These are phyloP conservation scores for Drosophila tripunctata DNA, from an alignment of 2,888 invertebrate genomes.

Conservation along the genomic window DNA sequence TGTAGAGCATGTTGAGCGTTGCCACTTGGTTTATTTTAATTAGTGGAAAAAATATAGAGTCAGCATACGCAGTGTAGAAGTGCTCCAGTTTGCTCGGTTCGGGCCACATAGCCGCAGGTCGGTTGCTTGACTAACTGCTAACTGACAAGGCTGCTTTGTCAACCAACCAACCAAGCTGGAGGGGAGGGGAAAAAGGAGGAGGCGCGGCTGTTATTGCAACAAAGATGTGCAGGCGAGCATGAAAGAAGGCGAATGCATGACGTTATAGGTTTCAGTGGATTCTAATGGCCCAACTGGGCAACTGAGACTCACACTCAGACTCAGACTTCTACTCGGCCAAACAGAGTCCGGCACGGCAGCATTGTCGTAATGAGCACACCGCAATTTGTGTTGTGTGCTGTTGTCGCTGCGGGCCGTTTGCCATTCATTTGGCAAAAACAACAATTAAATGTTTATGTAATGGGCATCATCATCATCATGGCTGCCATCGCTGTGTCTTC, in stretches of 20 bases:
- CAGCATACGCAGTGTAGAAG: conserved; percentile 68
- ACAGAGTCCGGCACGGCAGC: conserved; percentile 17
- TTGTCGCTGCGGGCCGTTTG: conserved; percentile 69
- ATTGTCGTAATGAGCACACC: conserved; percentile 78
- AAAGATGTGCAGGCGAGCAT: conserved; percentile 62
- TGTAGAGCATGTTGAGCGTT: conserved; percentile 47
- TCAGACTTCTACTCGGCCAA: too few relatives aligned
- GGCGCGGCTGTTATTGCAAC: conserved; percentile 42
- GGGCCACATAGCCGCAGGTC: conserved; percentile 69
- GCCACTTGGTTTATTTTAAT: conserved; percentile 77
- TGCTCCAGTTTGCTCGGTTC: conserved; percentile 67
- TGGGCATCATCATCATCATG: conserved; percentile 64
- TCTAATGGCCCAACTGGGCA: conserved; percentile 46
- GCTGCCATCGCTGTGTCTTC: conserved; percentile 51
- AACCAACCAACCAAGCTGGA: conserved; percentile 12
- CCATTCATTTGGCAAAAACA: conserved; percentile 77
- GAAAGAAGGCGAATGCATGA: conserved; percentile 67
- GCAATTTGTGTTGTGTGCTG: conserved; percentile 73
- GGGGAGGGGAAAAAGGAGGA: conserved; percentile 1
- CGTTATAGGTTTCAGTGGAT: conserved; percentile 37
- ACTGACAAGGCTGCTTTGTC: conserved; percentile 65
- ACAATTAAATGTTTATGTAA: conserved; percentile 79
- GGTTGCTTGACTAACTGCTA: conserved; percentile 51
- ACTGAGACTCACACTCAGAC: conserved; percentile 37
- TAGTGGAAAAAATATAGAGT: conserved; percentile 73